A percentile compares a stretch with the other conserved stretches of the same genome.
Evolutionary conservation across 92 coral and sea anemone species (phyloP).

Genomic region (Plumapathes pennacea): DNA sequence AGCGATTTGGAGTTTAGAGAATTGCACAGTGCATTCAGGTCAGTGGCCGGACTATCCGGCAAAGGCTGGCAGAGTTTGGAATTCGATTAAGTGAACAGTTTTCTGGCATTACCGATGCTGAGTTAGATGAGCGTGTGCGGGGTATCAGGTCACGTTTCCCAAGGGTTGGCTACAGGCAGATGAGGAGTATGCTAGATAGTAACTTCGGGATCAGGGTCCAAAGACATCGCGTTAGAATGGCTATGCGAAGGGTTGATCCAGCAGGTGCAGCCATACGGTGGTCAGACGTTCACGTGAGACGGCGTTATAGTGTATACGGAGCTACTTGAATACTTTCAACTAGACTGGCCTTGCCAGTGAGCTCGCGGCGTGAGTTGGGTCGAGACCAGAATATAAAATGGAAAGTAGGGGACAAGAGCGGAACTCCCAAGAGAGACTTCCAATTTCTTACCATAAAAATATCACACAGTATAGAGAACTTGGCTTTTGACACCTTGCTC

Average conservation of each 20-base stretch:
- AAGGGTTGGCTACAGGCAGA: conserved; percentile 6
- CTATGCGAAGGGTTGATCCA: background rate
- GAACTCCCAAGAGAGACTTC: too few relatives aligned
- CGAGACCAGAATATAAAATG: too few relatives aligned
- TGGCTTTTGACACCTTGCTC: too few relatives aligned
- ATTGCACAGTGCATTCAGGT: conserved; percentile 11
- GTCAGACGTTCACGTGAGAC: conserved; percentile 2
- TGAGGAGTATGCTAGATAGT: conserved; percentile 2
- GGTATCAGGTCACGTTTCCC: conserved; percentile 2
- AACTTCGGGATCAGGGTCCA: background rate
- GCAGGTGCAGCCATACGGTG: background rate
- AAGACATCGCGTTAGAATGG: background rate
- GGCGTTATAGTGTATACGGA: conserved; percentile 9
- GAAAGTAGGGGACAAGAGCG: too few relatives aligned
- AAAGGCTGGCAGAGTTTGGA: background rate
- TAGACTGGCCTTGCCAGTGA: too few relatives aligned
- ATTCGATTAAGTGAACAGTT: background rate
- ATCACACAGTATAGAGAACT: too few relatives aligned
- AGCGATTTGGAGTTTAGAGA: background rate
- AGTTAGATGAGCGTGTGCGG: background rate
- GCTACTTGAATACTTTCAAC: too few relatives aligned
- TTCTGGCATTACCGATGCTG: background rate
- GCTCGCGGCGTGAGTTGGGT: too few relatives aligned
- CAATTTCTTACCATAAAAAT: too few relatives aligned
- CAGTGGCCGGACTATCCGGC: background rate